phyloP scores from a whole-genome alignment of 2,113 vertebrate species.

The Spea multiplicata region DNA sequence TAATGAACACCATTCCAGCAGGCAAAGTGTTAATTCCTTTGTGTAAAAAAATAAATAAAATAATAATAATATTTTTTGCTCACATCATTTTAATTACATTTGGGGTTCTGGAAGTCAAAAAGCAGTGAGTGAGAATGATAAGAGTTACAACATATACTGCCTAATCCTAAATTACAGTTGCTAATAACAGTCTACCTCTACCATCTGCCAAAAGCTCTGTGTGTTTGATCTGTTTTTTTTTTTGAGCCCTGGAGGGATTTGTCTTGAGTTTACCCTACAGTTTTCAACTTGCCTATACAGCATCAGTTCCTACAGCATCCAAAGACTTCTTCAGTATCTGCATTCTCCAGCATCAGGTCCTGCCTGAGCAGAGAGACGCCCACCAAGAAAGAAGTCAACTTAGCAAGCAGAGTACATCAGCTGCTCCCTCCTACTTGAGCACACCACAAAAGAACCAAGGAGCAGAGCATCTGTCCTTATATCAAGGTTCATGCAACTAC shows the following conservation, averaged over 20 bases:
- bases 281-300: slow-evolving; percentile 3
- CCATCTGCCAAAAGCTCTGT: slow-evolving; percentile 4
- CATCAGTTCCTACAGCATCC: slow-evolving; percentile 22
- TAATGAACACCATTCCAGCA: too few species aligned
- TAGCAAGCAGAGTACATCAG: slow-evolving; percentile 1
- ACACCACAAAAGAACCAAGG: slow-evolving; percentile 46
- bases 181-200: neutral
- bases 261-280: neutral
- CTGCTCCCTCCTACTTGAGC: slow-evolving; percentile 33
- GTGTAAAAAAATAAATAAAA: too few species aligned
- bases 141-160: too few species aligned
- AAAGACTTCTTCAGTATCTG: slow-evolving; percentile 9
- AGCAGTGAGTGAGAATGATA: too few species aligned
- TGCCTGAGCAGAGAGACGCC: slow-evolving; percentile 29
- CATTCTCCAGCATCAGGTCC: slow-evolving; percentile 9
- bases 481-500: slow-evolving; percentile 40
- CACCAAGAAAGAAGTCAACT: neutral
- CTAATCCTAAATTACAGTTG: too few species aligned
- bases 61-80: too few species aligned
- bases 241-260: slow-evolving; percentile 15
- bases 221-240: slow-evolving; percentile 18
- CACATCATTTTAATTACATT: too few species aligned
- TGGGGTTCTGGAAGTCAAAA: too few species aligned
- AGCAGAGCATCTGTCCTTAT: slow-evolving; percentile 32
- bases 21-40: too few species aligned